A percentile compares a stretch with the other conserved stretches of the same genome.
Conservation (phyloP, 2,888 invertebrate species). For the Mactromeris polynyma region DNA sequence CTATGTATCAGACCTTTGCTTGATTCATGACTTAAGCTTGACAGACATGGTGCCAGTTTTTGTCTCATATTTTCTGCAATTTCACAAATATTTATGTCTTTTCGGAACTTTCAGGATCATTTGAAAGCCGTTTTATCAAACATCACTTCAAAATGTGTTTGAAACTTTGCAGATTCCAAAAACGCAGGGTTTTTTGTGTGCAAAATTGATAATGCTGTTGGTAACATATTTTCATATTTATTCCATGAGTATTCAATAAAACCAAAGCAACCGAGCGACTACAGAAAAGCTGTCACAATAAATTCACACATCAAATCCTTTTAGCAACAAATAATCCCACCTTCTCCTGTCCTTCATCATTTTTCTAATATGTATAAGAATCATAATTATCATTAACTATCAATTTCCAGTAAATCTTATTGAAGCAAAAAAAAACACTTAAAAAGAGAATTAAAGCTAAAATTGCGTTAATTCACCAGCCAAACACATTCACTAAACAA, state of each 20-base stretch:
- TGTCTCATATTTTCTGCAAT: neutral
- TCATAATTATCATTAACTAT: neutral
- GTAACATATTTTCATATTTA: neutral
- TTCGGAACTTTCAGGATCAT: neutral
- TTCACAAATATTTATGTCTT: neutral
- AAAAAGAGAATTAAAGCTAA: neutral
- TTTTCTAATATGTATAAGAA: neutral
- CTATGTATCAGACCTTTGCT: neutral
- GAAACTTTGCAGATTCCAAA: neutral
- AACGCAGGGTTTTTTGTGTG: neutral
- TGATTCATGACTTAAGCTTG: neutral
- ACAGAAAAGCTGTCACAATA: neutral
- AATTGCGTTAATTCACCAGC: neutral
- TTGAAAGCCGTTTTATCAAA: neutral
- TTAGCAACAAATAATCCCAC: neutral
- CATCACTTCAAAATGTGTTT: neutral
- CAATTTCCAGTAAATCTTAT: no score
- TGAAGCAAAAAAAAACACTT: no score
- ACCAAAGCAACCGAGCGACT: neutral
- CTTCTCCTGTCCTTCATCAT: neutral
- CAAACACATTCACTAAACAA: neutral
- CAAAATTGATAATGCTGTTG: neutral
- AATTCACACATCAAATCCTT: neutral
- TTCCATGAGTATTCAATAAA: neutral
- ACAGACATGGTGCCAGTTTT: neutral